phyloP scores from a whole-genome alignment of 2,797 vertebrate species.

The Gymnodraco acuticeps region DNA sequence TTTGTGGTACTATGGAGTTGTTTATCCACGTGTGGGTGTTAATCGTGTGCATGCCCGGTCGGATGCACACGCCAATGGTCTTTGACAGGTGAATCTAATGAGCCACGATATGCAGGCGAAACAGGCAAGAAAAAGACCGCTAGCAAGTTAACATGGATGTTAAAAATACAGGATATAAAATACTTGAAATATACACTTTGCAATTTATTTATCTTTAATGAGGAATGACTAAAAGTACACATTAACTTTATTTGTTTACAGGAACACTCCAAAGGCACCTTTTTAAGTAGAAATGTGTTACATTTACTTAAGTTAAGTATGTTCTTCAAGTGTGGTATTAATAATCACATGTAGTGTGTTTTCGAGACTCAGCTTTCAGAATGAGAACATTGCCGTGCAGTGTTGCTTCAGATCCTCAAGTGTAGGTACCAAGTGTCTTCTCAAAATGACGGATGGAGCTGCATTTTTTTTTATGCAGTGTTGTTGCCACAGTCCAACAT shows the following conservation, averaged over 20 bases:
- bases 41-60: too few species aligned
- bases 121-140: neutral
- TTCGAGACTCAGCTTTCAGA: neutral
- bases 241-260: neutral
- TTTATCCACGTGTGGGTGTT: conserved; percentile 1
- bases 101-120: neutral
- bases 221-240: neutral
- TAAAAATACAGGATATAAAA: too few species aligned
- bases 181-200: neutral
- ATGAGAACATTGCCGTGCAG: neutral
- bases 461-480: neutral
- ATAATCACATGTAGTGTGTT: neutral
- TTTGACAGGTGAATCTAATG: neutral
- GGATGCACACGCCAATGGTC: neutral
- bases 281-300: neutral
- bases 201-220: neutral
- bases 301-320: neutral
- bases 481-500: neutral
- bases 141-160: neutral
- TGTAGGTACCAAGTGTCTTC: neutral
- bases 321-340: neutral
- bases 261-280: neutral
- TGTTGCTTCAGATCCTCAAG: neutral
- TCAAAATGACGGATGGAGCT: neutral
- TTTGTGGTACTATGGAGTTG: neutral